phyloP scores from a whole-genome alignment of 2,797 vertebrate species.

The Triplophysa yarkandensis region DNA sequence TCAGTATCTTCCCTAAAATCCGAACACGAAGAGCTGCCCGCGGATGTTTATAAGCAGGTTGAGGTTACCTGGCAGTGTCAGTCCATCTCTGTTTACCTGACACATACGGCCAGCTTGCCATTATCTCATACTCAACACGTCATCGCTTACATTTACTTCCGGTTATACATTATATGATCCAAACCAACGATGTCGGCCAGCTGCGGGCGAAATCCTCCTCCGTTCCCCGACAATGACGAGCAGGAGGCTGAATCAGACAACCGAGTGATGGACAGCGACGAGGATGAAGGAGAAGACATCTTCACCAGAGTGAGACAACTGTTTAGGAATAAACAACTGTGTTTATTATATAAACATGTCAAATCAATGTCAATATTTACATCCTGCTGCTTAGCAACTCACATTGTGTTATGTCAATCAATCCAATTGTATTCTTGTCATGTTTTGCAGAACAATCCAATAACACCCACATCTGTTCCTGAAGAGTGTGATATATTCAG shows the following conservation, averaged over 20 bases:
- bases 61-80: slow-evolving; percentile 32
- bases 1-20: neutral
- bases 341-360: neutral
- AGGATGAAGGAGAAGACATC: slow-evolving; percentile 78
- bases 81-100: neutral
- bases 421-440: neutral
- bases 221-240: slow-evolving; percentile 69
- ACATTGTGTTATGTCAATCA: neutral
- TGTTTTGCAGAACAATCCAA: slow-evolving; percentile 65
- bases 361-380: neutral
- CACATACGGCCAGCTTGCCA: neutral
- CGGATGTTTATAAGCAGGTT: slow-evolving; percentile 15
- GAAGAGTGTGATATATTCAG: slow-evolving; percentile 70
- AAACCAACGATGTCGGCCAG: slow-evolving; percentile 38
- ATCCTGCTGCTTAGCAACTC: neutral
- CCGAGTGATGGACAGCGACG: slow-evolving; percentile 73
- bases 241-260: slow-evolving; percentile 60
- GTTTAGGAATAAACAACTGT: neutral
- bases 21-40: neutral
- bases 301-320: slow-evolving; percentile 69
- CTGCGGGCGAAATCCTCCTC: slow-evolving; percentile 74
- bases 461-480: slow-evolving; percentile 63
- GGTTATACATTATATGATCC: neutral
- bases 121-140: neutral
- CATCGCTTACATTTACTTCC: neutral